Base-by-base conservation (phyloP, 2,113 vertebrate species). In the Trochalopteron elliotii region DNA sequence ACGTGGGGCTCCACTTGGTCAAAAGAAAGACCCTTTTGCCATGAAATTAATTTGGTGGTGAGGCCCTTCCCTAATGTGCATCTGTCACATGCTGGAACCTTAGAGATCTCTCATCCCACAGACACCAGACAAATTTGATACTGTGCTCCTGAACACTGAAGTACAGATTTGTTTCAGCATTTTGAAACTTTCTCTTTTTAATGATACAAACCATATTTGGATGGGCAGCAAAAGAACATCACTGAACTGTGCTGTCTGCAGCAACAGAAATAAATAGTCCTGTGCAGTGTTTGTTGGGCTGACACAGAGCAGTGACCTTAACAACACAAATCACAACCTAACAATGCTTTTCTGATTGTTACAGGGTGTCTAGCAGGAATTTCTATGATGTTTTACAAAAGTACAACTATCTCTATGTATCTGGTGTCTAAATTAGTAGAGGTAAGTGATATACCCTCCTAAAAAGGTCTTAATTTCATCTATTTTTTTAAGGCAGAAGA, bases 381-480 rank as follows among this genome's bases (percentile, higher is more conserved):
- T 60, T 99, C 99, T 37, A 99, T 99, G 99, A 99, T 99, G 98
- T 99, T 99, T 98, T 99, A 99, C 98, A 99, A 99, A 98, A 99
- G 99, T 96, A 99, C 99, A 44, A 97, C 99, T n/a, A 99, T 99
- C 97, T 99, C 99, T 75, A 99, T 99, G 99, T 99, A 99, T 97
- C 98, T 99, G 90, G 99, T 99, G 94, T 99, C 99, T 49, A 99
- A 99, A 96, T 97, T 99, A 91, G 99, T 99, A 94, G 99, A 99
- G 99, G 99, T 99, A 98, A 98, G 98, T 64, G 77, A 65, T 18
- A 47, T 57, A 60, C 11, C n/a, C 10, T 39, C 4, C 0, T 85
- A 89, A 30, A n/a, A 86, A 71, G 2, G 15, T 60, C 47, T 40
- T 65, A 6, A 55, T 91, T 90, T 79, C 33, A 70, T 55, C 22